Evolutionary conservation across 2,113 vertebrate genomes (phyloP).

Genomic region (Lepus europaeus): DNA sequence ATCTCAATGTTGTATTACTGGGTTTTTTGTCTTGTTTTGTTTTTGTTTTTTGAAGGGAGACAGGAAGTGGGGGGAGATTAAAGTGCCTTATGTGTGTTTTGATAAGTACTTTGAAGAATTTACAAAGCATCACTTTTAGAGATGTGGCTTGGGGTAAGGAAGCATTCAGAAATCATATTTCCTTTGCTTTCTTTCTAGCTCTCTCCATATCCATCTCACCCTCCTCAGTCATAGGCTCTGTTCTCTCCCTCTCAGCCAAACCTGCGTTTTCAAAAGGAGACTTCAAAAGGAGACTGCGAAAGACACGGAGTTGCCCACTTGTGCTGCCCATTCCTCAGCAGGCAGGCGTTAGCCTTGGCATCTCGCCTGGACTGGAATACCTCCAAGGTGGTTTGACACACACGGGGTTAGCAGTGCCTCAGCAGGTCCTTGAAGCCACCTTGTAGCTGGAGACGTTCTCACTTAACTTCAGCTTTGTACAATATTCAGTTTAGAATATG

Average conservation of each 20-base stretch:
- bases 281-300: background rate
- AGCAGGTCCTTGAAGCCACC: background rate
- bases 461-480: conserved; percentile 44
- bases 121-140: background rate
- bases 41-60: background rate
- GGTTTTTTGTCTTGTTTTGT: background rate
- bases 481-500: conserved; percentile 41
- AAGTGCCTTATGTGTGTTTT: conserved; percentile 66
- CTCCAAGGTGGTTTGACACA: conserved; percentile 21
- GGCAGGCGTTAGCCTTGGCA: background rate
- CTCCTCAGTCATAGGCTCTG: background rate
- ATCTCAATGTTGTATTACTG: background rate
- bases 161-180: conserved; percentile 18
- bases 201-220: background rate
- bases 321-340: background rate
- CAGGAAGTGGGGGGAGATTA: background rate
- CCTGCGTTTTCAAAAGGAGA: background rate
- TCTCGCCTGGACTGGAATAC: background rate
- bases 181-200: background rate
- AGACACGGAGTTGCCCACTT: background rate
- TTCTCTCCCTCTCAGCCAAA: background rate
- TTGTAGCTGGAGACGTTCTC: background rate
- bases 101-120: conserved; percentile 42
- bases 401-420: background rate
- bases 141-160: conserved; percentile 19